Conservation (phyloP, 2,888 invertebrate species). For the Polyommatus icarus region DNA sequence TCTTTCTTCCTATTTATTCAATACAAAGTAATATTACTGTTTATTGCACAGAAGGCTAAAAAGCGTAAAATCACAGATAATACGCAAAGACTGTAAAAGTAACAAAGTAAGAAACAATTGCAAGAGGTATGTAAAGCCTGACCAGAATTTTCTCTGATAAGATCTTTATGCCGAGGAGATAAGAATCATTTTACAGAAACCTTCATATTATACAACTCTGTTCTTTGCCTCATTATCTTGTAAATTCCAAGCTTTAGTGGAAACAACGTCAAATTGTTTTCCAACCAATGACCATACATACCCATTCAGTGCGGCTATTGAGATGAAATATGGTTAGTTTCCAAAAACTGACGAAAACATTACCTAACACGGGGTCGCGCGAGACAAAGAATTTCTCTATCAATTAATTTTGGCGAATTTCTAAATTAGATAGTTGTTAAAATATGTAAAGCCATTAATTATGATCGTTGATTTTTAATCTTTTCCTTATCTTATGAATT, state of each 20-base stretch:
- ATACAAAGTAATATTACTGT: not conserved
- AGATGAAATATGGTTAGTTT: conserved; percentile 14
- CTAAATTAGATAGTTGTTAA: conserved; percentile 2
- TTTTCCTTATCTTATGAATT: not conserved
- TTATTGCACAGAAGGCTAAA: not conserved
- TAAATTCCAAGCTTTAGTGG: not conserved
- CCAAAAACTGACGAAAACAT: conserved; percentile 15
- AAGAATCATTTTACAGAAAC: not conserved
- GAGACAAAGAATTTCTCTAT: conserved; percentile 5
- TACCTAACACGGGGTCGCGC: not conserved
- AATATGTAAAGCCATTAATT: not conserved
- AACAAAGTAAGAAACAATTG: conserved; percentile 22
- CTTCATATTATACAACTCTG: not conserved
- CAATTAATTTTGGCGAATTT: conserved; percentile 2
- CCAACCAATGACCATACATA: not conserved
- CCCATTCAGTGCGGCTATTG: not conserved
- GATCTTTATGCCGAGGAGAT: not conserved
- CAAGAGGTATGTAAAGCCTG: not conserved
- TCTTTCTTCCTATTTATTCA: not conserved
- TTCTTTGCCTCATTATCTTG: conserved; percentile 27
- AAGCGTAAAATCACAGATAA: not conserved
- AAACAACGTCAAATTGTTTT: conserved; percentile 1
- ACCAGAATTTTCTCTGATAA: not conserved
- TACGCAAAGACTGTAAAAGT: not conserved
- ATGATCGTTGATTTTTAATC: not conserved